Evolutionary conservation across 2,113 vertebrate species (phyloP), one percentile per base, ranked within the genome.

Genomic region (Catharus bicknelli): DNA sequence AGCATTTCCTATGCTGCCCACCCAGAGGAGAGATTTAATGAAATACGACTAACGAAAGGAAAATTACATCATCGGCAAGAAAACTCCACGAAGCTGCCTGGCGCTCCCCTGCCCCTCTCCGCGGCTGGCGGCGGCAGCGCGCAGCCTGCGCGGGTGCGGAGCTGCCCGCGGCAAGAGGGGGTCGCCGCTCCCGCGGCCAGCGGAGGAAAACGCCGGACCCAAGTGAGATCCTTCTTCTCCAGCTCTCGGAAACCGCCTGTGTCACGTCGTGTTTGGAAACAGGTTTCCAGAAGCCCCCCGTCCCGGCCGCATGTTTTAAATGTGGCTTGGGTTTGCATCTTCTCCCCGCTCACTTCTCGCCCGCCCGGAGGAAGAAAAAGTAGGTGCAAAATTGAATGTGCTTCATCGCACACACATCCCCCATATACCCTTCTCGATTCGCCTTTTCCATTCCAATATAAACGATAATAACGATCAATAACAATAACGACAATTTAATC

Each of bases 11-110:
- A n/a, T 92, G 81, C 94, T 96, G 96, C 96, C 95, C 94, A 96
- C 94, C 79, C 94, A 97, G 96, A 95, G 97, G 83, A 94, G 95
- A 93, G 84, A 62, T 94, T 96, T 96, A 97, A 97, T 97, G 96
- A 96, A 97, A 96, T 54, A 89, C 82, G 69, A 80, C 89, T 73
- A 96, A 97, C 95, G 82, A 93, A 97, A 93, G 86, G 92, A 92
- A 96, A 95, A 97, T 96, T 92, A 94, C 85, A 93, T 96, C 77
- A 94, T 54, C 51, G 62, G 58, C 93, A 73, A 88, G 90, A n/a
- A 43, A 91, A 70, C 40, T 86, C 78, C 84, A 40, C 86, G 70
- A 79, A 93, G 91, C 64, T 42, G 88, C 43, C 10, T 3, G 34
- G 38, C 10, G 7, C 88, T 89, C 30, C 86, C 53, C 87, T 86